A percentile compares a stretch with the other conserved stretches of the same genome.
Evolutionary conservation across 2,888 invertebrate genomes (phyloP).

Genomic region (Thymelicus lineola): DNA sequence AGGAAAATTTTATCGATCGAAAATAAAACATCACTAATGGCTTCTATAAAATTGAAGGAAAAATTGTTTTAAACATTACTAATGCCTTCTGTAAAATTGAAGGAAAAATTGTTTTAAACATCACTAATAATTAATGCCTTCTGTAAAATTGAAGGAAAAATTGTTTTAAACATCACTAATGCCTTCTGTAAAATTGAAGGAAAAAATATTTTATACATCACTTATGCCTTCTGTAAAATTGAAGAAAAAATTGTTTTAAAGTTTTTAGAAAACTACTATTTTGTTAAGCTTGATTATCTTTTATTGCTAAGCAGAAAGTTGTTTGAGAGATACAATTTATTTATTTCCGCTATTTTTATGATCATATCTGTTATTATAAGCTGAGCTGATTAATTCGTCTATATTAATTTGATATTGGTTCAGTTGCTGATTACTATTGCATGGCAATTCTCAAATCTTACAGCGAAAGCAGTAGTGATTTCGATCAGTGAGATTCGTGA

Average conservation of each 20-base stretch:
- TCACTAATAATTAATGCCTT: constrained; percentile 15
- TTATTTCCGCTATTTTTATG: constrained; percentile 31
- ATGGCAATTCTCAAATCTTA: neutral
- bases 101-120: too few species aligned
- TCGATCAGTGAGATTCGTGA: constrained; percentile 1
- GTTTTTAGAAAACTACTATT: constrained; percentile 20
- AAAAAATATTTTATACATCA: too few species aligned
- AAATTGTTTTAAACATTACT: constrained; percentile 11
- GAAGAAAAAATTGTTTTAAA: neutral
- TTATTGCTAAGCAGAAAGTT: constrained; percentile 29
- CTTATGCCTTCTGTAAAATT: constrained; percentile 13
- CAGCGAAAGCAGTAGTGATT: neutral
- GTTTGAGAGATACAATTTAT: constrained; percentile 22
- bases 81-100: too few species aligned
- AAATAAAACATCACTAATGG: constrained; percentile 2
- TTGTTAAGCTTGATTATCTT: constrained; percentile 23
- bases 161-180: constrained; percentile 11
- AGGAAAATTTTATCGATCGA: neutral
- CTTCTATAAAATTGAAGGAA: constrained; percentile 13
- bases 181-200: too few species aligned
- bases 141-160: constrained; percentile 7
- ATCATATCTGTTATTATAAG: constrained; percentile 12
- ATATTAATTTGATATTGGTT: too few species aligned
- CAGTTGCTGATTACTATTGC: neutral
- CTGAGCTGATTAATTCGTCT: neutral